A percentile compares a stretch with the other conserved stretches of the same genome.
These are phyloP conservation scores for Drosophila prosaltans DNA, from an alignment of 1,140 invertebrate genomes.

Conservation along the genomic window DNA sequence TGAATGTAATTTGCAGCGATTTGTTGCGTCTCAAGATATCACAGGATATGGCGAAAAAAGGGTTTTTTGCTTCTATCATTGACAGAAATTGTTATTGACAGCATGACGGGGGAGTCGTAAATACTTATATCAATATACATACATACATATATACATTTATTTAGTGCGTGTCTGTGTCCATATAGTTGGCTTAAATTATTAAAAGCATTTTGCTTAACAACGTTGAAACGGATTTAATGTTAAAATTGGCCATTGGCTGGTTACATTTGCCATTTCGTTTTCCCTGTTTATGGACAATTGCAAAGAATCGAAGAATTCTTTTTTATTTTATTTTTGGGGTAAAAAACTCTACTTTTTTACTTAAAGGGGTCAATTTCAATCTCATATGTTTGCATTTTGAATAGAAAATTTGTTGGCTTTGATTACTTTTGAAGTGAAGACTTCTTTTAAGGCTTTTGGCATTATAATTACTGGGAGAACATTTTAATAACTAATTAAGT, in stretches of 20 bases:
- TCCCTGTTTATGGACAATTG: neutral
- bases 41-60: conserved; percentile 23
- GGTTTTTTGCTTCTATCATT: conserved; percentile 49
- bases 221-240: conserved; percentile 32
- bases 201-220: conserved; percentile 66
- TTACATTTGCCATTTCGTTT: conserved; percentile 21
- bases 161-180: conserved; percentile 36
- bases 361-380: neutral
- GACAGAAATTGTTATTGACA: conserved; percentile 79
- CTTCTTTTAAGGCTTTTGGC: too few relatives aligned
- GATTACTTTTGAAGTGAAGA: too few relatives aligned
- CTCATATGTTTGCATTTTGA: neutral
- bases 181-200: conserved; percentile 66
- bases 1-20: conserved; percentile 81
- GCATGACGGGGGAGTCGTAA: conserved; percentile 70
- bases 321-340: conserved; percentile 1
- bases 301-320: conserved; percentile 29
- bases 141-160: conserved; percentile 36
- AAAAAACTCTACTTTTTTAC: neutral
- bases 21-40: conserved; percentile 62
- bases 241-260: conserved; percentile 43
- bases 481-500: too few relatives aligned
- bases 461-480: too few relatives aligned
- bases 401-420: neutral
- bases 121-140: conserved; percentile 69